These are phyloP conservation scores for Bombus pyrosoma DNA, from an alignment of 1,140 invertebrate genomes.

Conservation along the genomic window DNA sequence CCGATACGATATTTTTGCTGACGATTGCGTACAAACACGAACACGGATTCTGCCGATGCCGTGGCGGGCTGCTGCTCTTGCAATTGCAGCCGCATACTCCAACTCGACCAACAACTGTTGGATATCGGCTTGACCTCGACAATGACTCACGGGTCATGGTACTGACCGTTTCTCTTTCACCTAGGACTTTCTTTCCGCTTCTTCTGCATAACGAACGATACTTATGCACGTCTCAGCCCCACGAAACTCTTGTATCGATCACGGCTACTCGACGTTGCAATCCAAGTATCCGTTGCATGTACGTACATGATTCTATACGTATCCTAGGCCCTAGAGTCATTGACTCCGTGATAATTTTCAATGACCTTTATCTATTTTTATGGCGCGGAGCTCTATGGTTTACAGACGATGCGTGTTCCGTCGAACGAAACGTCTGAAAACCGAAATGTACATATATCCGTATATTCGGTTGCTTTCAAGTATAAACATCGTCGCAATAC, in stretches of 20 bases:
- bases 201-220: not conserved
- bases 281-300: not conserved
- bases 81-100: constrained; percentile 5
- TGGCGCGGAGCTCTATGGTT: no score
- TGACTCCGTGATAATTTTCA: constrained; percentile 1
- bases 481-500: no score
- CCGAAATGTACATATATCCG: no score
- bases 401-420: no score
- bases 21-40: constrained; percentile 15
- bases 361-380: no score
- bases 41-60: constrained; percentile 7
- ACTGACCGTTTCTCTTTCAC: constrained; percentile 45
- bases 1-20: constrained; percentile 14
- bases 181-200: constrained; percentile 23
- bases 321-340: not conserved
- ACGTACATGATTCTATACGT: not conserved
- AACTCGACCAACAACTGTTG: constrained; percentile 14
- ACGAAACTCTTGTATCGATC: constrained; percentile 23
- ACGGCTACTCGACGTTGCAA: not conserved
- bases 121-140: constrained; percentile 49
- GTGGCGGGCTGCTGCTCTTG: not conserved
- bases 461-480: no score
- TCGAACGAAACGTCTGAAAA: no score
- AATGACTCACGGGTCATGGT: constrained; percentile 52
- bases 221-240: not conserved